These are phyloP conservation scores for Balaenoptera acutorostrata DNA, from an alignment of 2,113 vertebrate species.

Conservation along the genomic window DNA sequence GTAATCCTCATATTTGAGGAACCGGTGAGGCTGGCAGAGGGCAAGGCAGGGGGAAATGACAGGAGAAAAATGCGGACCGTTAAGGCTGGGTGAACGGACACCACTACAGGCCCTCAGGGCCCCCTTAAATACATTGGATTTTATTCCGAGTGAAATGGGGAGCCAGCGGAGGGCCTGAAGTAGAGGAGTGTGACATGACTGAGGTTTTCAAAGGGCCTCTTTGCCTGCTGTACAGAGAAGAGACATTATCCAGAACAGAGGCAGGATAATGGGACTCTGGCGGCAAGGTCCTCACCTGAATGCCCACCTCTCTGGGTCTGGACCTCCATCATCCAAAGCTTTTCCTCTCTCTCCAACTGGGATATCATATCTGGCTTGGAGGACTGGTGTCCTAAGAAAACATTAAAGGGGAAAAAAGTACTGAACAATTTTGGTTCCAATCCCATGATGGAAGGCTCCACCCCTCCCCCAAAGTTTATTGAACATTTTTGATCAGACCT, in stretches of 20 bases:
- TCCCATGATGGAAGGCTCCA: neutral
- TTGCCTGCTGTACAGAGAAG: too few relatives aligned
- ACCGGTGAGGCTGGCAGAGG: neutral
- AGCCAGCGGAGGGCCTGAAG: neutral
- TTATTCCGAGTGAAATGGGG: neutral
- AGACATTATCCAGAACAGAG: neutral
- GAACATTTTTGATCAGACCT: neutral
- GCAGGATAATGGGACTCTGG: fast-evolving
- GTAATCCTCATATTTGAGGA: neutral
- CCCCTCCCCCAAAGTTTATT: neutral
- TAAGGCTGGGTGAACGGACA: neutral
- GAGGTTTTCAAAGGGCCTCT: neutral
- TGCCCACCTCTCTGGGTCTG: neutral
- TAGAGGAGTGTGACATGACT: neutral
- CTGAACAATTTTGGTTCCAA: neutral
- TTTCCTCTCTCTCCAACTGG: constrained; percentile 56
- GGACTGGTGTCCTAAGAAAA: constrained; percentile 31
- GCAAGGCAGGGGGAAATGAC: neutral
- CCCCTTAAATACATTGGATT: neutral
- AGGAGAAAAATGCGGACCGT: neutral
- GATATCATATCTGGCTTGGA: constrained; percentile 56
- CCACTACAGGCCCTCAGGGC: neutral
- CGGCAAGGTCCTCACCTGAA: neutral
- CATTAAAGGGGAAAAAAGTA: neutral
- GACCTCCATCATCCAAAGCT: neutral